A percentile compares a stretch with the other conserved stretches of the same genome.
phyloP scores from a whole-genome alignment of 2,797 vertebrate genomes.

The Xerus rutilus region DNA sequence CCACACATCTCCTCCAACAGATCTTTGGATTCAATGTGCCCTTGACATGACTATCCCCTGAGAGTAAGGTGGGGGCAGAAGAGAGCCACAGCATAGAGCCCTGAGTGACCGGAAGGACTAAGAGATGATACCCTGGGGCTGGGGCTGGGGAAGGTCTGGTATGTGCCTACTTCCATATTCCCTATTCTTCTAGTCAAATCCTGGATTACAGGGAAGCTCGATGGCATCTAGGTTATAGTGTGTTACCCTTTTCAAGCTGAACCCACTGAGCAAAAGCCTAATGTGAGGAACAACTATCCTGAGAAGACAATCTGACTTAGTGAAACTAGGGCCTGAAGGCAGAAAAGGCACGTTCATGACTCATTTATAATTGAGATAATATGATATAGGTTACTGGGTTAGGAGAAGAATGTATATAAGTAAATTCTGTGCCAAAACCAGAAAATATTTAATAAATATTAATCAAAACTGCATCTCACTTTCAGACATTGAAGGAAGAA shows the following conservation, averaged over 20 bases:
- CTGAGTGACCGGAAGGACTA: background rate
- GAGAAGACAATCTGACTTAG: background rate
- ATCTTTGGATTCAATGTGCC: background rate
- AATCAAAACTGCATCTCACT: background rate
- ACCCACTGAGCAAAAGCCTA: background rate
- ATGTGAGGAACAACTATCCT: background rate
- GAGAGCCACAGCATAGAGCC: background rate
- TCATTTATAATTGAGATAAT: conserved; percentile 44
- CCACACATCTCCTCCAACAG: rapidly evolving
- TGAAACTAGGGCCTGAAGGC: background rate
- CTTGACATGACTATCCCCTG: background rate
- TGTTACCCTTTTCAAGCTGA: background rate
- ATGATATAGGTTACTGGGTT: background rate
- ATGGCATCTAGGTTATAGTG: background rate
- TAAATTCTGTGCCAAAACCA: background rate
- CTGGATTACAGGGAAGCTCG: background rate
- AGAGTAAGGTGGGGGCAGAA: background rate
- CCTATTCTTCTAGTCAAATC: background rate
- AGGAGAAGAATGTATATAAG: background rate
- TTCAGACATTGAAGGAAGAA: background rate
- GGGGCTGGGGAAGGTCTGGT: too few relatives aligned
- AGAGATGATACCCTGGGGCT: rapidly evolving
- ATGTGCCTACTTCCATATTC: rapidly evolving
- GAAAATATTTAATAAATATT: background rate
- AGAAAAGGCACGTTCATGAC: background rate